Base-by-base conservation (phyloP, 2,113 vertebrate species). In the Epinephelus cyanopodus region DNA sequence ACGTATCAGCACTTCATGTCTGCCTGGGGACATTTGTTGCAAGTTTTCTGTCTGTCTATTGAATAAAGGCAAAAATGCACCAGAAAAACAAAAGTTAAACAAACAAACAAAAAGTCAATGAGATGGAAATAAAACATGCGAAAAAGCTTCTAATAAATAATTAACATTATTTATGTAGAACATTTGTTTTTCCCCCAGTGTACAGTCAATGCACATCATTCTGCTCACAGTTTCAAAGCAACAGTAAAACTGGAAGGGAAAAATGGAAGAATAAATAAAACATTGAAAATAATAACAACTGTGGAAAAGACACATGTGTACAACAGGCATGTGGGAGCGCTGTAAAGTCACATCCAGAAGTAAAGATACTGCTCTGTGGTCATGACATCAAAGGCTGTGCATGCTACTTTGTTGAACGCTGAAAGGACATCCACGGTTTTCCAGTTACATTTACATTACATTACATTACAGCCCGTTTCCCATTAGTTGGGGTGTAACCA, bases 381-480 rank as follows among this genome's bases (percentile, higher is more conserved):
- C 50, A 23, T 58, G 47, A 47, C 57, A 42, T 48, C 48, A 69
- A 73, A 68, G 67, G 21, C 42, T 10, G 9, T 17, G 19, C 33
- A 62, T 82, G 72, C 45, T 52, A 62, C 79, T 87, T 89, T 90
- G 85, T 81, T 66, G 2, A 33, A 54, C 39, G 21, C 45, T 86
- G 66, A 89, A 87, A 83, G 70, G 52, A 68, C 68, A 61, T 67
- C 65, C 82, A 82, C 73, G 82, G 72, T 78, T 85, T 83, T 87
- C 81, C 65, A 85, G 50, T 78, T 47, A 21, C 85, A 89, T 91
- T 89, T 85, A 75, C 89, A 81, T 87, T 71, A 81, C 74, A 79
- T 65, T 74, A 81, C 77, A 62, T 69, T 27, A 77, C 39, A 57
- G 18, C 23, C 64, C 68, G 33, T 61, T 37, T 83, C 52, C 52